phyloP scores from a whole-genome alignment of 2,888 invertebrate genomes.

The Sphinx pinastri region DNA sequence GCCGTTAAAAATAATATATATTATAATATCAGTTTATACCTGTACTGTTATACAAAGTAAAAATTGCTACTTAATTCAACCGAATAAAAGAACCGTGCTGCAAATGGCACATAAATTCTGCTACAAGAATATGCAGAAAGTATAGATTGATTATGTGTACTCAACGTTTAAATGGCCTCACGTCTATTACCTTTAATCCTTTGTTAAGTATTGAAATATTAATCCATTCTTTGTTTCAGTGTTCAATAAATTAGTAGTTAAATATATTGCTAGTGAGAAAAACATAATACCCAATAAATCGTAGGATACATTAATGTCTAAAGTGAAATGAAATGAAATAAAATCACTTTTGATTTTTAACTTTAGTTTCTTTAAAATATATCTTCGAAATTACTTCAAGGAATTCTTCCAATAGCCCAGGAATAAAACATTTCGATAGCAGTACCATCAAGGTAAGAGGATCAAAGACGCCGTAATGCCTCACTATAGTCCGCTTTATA shows the following conservation, averaged over 20 bases:
- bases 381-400: constrained; percentile 30
- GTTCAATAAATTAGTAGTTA: no score
- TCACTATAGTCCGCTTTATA: constrained; percentile 15
- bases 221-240: neutral
- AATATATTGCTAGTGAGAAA: no score
- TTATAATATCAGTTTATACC: no score
- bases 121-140: constrained; percentile 66
- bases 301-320: no score
- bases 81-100: constrained; percentile 61
- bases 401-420: constrained; percentile 37
- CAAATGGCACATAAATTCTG: constrained; percentile 65
- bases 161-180: constrained; percentile 57
- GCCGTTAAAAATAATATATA: neutral
- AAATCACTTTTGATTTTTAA: neutral
- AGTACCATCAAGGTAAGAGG: constrained; percentile 69
- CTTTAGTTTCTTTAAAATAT: constrained; percentile 29
- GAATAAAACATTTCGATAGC: constrained; percentile 56
- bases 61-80: constrained; percentile 62
- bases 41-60: constrained; percentile 38
- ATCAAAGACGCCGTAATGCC: constrained; percentile 61
- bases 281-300: neutral
- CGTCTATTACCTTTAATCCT: constrained; percentile 43
- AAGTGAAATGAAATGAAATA: constrained; percentile 13
- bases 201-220: constrained; percentile 28
- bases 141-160: constrained; percentile 56